Percentiles rank a stretch among this genome's conserved stretches.
These are phyloP conservation scores for Tympanoctomys barrerae DNA, from an alignment of 2,797 vertebrate genomes.

Conservation along the genomic window DNA sequence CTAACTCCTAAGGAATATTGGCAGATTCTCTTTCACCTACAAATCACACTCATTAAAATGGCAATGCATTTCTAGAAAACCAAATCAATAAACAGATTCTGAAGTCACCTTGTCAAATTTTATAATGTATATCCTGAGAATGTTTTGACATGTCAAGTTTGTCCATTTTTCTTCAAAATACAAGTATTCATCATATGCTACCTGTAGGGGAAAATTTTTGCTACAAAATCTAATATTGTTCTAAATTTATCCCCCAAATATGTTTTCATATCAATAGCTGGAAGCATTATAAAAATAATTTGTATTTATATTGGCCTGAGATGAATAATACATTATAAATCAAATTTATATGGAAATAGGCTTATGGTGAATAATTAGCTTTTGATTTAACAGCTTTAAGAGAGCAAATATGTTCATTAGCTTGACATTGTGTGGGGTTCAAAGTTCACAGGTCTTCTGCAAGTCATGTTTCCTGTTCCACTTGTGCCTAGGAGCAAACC, in stretches of 20 bases:
- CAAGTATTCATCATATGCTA: neutral
- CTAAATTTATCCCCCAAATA: conserved; percentile 7
- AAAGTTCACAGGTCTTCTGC: neutral
- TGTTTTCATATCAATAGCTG: conserved; percentile 34
- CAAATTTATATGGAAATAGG: conserved; percentile 12
- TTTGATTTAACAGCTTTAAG: neutral
- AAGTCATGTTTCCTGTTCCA: neutral
- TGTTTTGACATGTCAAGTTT: conserved; percentile 17
- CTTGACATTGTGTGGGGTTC: neutral
- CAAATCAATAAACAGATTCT: neutral
- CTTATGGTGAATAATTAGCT: neutral
- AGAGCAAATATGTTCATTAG: neutral
- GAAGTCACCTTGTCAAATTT: neutral
- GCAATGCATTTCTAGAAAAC: neutral
- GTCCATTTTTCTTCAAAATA: neutral
- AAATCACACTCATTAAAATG: conserved; percentile 26
- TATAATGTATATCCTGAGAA: conserved; percentile 15
- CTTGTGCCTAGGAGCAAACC: neutral
- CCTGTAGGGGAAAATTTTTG: neutral
- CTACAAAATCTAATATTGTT: neutral
- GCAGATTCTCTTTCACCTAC: neutral
- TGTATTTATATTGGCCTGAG: conserved; percentile 13
- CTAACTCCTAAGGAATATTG: neutral
- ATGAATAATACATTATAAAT: conserved; percentile 19
- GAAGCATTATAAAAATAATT: conserved; percentile 54